Conservation (phyloP, 2,888 invertebrate genomes). For the Drosophila tripunctata region DNA sequence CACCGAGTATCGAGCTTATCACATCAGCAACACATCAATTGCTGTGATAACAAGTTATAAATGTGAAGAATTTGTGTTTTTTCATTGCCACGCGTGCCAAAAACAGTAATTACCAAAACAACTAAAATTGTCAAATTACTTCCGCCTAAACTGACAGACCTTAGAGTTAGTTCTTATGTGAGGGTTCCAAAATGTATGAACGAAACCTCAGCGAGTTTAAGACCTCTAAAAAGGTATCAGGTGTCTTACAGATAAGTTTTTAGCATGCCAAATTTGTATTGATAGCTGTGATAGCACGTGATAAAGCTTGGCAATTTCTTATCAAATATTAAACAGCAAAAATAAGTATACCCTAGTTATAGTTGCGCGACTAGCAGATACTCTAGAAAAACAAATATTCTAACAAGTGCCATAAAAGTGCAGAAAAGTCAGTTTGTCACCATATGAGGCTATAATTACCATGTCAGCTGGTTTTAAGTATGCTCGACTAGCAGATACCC, state of each 20-base stretch:
- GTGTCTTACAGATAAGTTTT: conserved; percentile 10
- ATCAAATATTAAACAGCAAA: conserved; percentile 19
- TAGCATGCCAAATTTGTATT: conserved; percentile 15
- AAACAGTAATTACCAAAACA: conserved; percentile 3
- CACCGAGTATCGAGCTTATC: conserved; percentile 33
- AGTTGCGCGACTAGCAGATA: conserved; percentile 11
- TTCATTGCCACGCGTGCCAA: conserved; percentile 20
- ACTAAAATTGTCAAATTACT: background rate
- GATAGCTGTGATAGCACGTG: conserved; percentile 31
- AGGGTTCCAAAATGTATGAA: background rate
- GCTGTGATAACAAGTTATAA: conserved; percentile 21
- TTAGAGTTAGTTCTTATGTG: background rate
- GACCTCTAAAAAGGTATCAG: background rate
- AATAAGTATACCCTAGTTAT: background rate
- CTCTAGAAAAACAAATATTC: no score
- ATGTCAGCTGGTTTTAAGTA: no score
- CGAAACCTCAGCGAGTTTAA: background rate
- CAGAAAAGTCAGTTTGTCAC: background rate
- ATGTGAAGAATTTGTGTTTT: background rate
- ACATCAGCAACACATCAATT: conserved; percentile 44
- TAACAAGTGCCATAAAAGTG: no score
- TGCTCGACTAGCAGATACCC: background rate
- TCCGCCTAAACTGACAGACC: conserved; percentile 8
- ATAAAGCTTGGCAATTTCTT: conserved; percentile 30
- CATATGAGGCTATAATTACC: background rate